Evolutionary conservation across 2,113 vertebrate genomes (phyloP), one percentile per base, ranked within the genome.

Genomic region (Marmota monax): DNA sequence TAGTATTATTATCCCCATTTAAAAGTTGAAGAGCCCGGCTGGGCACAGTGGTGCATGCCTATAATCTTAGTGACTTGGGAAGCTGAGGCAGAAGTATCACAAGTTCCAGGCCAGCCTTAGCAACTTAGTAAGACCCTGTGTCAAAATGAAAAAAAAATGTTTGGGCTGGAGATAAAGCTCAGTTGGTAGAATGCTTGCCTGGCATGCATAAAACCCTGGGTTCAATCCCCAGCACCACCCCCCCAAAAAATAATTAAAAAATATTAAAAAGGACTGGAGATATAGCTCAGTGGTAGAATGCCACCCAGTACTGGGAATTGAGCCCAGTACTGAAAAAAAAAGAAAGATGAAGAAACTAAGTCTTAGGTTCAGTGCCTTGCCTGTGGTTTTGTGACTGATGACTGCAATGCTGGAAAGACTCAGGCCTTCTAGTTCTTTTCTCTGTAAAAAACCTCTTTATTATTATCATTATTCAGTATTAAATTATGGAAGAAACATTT

Each of bases 401-500:
- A 85, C 42, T 84, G 17, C 34, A 58, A 74, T 23, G 7, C 65
- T 91, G 86, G 83, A 56, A 92, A 90, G 42, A 83, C 37, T 53
- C 16, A 23, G 37, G 51, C 74, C 65, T 84, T 88, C 53, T 87
- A 53, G 27, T 91, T 92, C 34, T 83, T 73, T 96, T 94, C 70
- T 73, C 9, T 86, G 25, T 88, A 16, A 74, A 32, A 82, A 82
- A 51, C 8, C 13, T 96, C 39, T 88, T 58, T 90, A 63, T 45
- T 88, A 13, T 88, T 86, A 83, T 67, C 58, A 69, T 92, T 89
- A 78, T 73, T 88, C 85, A 37, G 69, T 85, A 77, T 37, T 88
- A 27, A 91, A 61, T 93, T 95, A 82, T 88, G 82, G 48, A 69
- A 79, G 61, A 92, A 94, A 80, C 8, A 76, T 97, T 86, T 89